Conservation (phyloP, 2,888 invertebrate genomes). For the Micoletzkya japonica region DNA sequence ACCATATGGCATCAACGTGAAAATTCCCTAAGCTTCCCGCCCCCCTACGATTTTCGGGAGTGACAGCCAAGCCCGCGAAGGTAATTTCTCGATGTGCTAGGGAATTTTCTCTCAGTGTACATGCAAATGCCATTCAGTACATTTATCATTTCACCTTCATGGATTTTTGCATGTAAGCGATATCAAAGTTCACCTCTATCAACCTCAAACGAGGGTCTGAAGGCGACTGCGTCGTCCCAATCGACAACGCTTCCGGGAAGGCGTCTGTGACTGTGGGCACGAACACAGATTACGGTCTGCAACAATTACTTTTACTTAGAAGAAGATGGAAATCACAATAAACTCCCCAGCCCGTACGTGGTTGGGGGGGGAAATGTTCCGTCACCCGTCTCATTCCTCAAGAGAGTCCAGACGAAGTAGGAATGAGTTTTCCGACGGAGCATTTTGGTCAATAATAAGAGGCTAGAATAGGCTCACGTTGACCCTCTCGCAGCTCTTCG, state of each 20-base stretch:
- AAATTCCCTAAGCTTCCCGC: too few relatives aligned
- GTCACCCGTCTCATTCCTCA: neutral
- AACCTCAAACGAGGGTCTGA: conserved; percentile 15
- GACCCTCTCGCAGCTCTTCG: conserved; percentile 32
- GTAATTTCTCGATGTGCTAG: neutral
- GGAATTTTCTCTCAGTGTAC: too few relatives aligned
- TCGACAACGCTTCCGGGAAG: conserved; percentile 20
- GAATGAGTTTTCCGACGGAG: too few relatives aligned
- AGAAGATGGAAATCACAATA: too few relatives aligned
- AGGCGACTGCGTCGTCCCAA: conserved; percentile 17
- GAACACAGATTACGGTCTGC: conserved; percentile 22
- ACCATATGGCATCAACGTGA: too few relatives aligned
- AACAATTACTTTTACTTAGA: too few relatives aligned
- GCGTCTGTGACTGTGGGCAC: neutral
- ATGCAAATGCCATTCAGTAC: neutral
- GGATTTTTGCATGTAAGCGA: neutral
- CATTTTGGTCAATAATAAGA: too few relatives aligned
- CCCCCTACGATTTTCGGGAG: too few relatives aligned
- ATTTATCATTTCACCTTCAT: neutral
- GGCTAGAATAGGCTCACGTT: too few relatives aligned
- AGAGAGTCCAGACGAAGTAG: neutral
- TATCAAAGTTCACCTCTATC: neutral
- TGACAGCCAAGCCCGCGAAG: too few relatives aligned
- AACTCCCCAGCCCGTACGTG: too few relatives aligned
- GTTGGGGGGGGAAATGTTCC: too few relatives aligned